phyloP scores from a whole-genome alignment of 1,140 invertebrate species.

The Telenomus remus region DNA sequence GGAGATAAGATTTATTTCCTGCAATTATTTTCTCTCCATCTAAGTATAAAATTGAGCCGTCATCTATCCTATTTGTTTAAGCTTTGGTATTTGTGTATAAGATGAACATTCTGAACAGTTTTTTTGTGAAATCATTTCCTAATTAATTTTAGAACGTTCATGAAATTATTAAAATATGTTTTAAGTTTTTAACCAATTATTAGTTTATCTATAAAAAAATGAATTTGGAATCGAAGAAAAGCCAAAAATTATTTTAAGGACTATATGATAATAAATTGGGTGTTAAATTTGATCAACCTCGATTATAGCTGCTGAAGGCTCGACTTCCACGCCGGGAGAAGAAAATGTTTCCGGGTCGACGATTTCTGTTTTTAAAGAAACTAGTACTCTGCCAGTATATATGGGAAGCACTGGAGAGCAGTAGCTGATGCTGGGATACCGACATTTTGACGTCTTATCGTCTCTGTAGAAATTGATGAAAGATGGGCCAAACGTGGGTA shows the following conservation, averaged over 20 bases:
- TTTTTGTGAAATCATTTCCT: no score
- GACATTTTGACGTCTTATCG: conserved; percentile 73
- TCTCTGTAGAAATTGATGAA: conserved; percentile 83
- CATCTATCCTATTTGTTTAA: no score
- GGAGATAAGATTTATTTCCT: conserved; percentile 49
- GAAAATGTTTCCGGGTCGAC: conserved; percentile 70
- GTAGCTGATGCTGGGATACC: conserved; percentile 73
- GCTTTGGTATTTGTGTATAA: no score
- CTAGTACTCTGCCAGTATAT: conserved; percentile 78
- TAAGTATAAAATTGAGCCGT: no score
- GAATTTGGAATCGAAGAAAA: no score
- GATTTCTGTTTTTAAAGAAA: conserved; percentile 77
- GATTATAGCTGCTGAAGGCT: conserved; percentile 71
- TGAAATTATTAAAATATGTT: no score
- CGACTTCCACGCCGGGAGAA: conserved; percentile 67
- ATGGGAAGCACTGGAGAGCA: conserved; percentile 74
- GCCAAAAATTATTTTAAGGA: no score
- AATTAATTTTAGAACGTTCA: no score
- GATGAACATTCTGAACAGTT: no score
- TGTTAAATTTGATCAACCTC: conserved; percentile 62
- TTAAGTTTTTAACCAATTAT: no score
- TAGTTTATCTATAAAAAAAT: no score
- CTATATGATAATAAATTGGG: no score
- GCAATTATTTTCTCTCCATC: conserved; percentile 36
- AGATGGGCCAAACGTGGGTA: conserved; percentile 85